phyloP scores from a whole-genome alignment of 2,113 vertebrate species.

The Chroicocephalus ridibundus region DNA sequence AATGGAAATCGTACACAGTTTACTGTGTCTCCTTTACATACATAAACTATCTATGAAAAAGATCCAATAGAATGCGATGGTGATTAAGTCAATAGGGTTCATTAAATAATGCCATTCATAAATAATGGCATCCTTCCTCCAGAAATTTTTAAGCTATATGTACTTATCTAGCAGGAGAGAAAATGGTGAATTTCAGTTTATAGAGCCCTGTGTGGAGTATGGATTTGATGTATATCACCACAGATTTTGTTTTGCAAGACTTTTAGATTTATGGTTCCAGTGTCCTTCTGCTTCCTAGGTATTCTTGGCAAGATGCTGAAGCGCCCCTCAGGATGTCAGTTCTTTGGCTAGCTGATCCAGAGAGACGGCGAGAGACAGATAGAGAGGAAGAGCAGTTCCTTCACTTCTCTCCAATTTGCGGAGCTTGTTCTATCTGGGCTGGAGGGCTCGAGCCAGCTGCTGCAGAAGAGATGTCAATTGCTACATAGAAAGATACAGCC shows the following conservation, averaged over 20 bases:
- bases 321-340: neutral
- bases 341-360: slow-evolving; percentile 24
- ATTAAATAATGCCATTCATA: neutral
- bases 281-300: slow-evolving; percentile 47
- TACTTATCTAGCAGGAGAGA: neutral
- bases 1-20: neutral
- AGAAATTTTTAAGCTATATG: neutral
- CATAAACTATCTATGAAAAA: neutral
- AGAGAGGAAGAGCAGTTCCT: slow-evolving; percentile 13
- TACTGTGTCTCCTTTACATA: neutral
- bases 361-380: slow-evolving; percentile 44
- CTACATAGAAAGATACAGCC: neutral
- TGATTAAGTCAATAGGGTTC: neutral
- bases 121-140: neutral
- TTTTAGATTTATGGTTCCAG: neutral
- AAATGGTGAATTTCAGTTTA: neutral
- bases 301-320: slow-evolving; percentile 30
- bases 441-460: slow-evolving; percentile 5
- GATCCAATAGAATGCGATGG: fast-evolving
- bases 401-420: neutral
- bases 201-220: neutral
- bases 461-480: neutral
- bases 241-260: slow-evolving; percentile 16
- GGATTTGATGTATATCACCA: neutral
- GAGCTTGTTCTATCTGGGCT: neutral